These are phyloP conservation scores for Eucidaris tribuloides DNA, from an alignment of 35 echinoderm and acorn worm genomes.

Conservation along the genomic window DNA sequence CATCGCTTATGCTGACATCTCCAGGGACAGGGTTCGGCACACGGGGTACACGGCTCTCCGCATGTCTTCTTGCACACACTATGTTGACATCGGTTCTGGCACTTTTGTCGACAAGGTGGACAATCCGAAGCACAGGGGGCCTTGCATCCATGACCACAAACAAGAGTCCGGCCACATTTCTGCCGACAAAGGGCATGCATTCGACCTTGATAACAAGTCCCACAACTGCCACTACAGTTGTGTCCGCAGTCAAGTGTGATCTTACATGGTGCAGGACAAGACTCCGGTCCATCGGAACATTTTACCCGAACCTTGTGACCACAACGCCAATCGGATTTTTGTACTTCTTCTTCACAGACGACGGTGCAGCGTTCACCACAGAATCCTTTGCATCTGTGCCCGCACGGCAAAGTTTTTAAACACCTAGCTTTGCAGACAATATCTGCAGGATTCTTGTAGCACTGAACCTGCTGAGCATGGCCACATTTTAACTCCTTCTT, in stretches of 20 bases:
- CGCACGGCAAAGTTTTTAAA: conserved; percentile 24
- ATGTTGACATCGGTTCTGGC: conserved; percentile 78
- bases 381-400: conserved; percentile 52
- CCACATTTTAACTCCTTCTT: conserved; percentile 41
- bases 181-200: conserved; percentile 55
- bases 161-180: conserved; percentile 64
- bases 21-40: conserved; percentile 63
- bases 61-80: conserved; percentile 68
- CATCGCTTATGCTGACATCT: conserved; percentile 44
- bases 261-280: conserved; percentile 46
- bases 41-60: conserved; percentile 68
- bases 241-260: conserved; percentile 63
- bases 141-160: conserved; percentile 80
- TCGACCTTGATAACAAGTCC: conserved; percentile 36
- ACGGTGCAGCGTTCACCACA: conserved; percentile 73
- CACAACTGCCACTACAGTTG: conserved; percentile 48
- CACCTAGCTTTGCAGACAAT: conserved; percentile 48
- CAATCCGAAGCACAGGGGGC: conserved; percentile 64
- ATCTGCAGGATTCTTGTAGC: conserved; percentile 24
- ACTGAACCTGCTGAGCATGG: conserved; percentile 36
- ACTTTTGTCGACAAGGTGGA: conserved; percentile 70
- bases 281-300: conserved; percentile 47
- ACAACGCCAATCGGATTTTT: conserved; percentile 41
- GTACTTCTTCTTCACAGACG: conserved; percentile 24
- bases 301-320: conserved; percentile 58